Conservation (phyloP, 2,113 vertebrate genomes). For the Progne subis region DNA sequence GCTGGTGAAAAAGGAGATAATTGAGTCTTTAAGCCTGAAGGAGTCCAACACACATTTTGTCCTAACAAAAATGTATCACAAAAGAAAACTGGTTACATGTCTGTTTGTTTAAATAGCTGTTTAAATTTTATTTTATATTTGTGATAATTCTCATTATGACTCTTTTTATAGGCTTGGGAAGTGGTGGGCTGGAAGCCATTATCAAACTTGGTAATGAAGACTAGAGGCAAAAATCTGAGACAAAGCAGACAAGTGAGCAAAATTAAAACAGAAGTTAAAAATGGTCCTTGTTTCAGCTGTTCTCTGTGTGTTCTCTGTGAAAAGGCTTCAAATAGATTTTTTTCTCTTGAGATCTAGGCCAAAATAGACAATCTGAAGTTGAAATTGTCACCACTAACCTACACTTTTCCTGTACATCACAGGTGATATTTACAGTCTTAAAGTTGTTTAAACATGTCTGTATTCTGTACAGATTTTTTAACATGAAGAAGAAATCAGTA, state of each 20-base stretch:
- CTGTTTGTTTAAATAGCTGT: background rate
- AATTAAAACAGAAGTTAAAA: constrained; percentile 35
- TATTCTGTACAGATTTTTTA: background rate
- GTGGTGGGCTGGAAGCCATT: constrained; percentile 5
- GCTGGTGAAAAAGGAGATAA: background rate
- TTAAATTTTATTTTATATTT: constrained; percentile 19
- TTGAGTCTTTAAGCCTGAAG: background rate
- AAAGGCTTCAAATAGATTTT: background rate
- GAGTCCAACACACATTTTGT: background rate
- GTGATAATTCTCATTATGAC: background rate
- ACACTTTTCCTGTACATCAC: background rate
- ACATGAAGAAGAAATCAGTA: background rate
- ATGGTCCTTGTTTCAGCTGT: background rate
- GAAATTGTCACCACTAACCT: constrained; percentile 12
- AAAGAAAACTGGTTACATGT: background rate
- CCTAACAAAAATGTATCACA: background rate
- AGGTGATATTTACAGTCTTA: background rate
- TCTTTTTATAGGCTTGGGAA: constrained; percentile 25
- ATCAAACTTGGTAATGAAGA: background rate
- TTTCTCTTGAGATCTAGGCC: background rate
- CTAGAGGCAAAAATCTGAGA: constrained; percentile 12
- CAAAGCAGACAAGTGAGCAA: constrained; percentile 9
- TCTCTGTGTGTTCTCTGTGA: background rate
- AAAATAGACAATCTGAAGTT: constrained; percentile 13
- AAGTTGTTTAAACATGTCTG: background rate